A percentile compares a stretch with the other conserved stretches of the same genome.
These are phyloP conservation scores for Petrocephalus zakoni DNA, from an alignment of 2,113 vertebrate species.

Conservation along the genomic window DNA sequence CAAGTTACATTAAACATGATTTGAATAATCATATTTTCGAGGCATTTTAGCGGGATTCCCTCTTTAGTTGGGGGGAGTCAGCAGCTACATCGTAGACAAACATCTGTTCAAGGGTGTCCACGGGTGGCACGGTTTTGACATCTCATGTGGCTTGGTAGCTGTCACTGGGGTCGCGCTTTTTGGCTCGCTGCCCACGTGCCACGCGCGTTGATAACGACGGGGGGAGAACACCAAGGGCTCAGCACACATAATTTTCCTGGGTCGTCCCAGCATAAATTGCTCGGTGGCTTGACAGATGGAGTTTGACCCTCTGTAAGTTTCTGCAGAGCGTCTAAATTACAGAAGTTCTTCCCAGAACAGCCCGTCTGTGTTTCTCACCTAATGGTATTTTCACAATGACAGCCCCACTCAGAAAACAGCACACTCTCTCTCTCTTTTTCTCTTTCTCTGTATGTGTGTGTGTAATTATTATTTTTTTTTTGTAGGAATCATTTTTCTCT, in stretches of 20 bases:
- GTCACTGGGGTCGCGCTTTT: background rate
- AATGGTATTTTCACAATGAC: background rate
- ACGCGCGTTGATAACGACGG: background rate
- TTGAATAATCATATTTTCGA: background rate
- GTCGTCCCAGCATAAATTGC: background rate
- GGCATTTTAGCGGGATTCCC: background rate
- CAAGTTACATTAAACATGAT: background rate
- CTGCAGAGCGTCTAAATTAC: background rate
- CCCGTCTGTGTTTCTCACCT: background rate
- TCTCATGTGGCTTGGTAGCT: background rate
- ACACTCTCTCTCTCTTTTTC: too few relatives aligned
- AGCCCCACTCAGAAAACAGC: background rate
- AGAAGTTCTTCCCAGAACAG: background rate
- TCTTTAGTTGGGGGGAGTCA: background rate
- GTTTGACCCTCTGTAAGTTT: background rate
- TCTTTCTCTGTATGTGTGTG: background rate
- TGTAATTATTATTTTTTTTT: too few relatives aligned
- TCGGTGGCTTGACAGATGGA: background rate
- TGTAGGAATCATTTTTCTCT: background rate
- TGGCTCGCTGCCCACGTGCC: background rate
- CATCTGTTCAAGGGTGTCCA: background rate
- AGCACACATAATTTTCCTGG: background rate
- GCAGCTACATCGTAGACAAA: background rate
- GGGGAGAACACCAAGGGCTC: background rate
- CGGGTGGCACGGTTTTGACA: background rate